Conservation (phyloP, 2,797 vertebrate species). For the Podarcis lilfordi region DNA sequence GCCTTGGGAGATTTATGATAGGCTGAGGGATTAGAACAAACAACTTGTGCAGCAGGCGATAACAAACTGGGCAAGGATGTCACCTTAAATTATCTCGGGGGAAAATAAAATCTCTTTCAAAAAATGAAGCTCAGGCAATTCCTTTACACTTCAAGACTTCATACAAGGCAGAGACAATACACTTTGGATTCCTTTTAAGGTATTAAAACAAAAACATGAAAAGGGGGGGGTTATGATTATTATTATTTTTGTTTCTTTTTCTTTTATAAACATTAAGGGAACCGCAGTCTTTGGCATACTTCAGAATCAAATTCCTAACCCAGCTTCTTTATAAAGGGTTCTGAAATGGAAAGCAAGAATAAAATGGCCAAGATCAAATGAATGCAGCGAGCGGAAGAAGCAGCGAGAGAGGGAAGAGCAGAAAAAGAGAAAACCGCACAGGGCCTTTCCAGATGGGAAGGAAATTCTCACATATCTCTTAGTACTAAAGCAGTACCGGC, state of each 20-base stretch:
- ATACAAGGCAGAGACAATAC: constrained; percentile 19
- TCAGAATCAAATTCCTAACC: constrained; percentile 24
- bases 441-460: neutral
- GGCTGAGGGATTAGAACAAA: neutral
- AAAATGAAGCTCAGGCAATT: constrained; percentile 9
- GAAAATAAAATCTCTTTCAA: neutral
- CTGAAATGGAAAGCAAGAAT: constrained; percentile 13
- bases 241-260: neutral
- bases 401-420: neutral
- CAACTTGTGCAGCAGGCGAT: neutral
- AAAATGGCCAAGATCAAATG: neutral
- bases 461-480: constrained; percentile 5
- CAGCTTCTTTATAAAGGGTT: constrained; percentile 1
- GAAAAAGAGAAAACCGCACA: neutral
- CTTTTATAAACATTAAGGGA: constrained; percentile 23
- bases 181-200: neutral
- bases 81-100: neutral
- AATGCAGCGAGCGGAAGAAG: neutral
- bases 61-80: neutral
- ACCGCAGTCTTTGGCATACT: neutral
- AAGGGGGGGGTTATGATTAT: neutral
- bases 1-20: neutral
- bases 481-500: neutral
- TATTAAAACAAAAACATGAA: neutral
- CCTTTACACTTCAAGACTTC: constrained; percentile 26